Evolutionary conservation across 2,888 invertebrate genomes (phyloP).

Genomic region (Catocala sponsa): DNA sequence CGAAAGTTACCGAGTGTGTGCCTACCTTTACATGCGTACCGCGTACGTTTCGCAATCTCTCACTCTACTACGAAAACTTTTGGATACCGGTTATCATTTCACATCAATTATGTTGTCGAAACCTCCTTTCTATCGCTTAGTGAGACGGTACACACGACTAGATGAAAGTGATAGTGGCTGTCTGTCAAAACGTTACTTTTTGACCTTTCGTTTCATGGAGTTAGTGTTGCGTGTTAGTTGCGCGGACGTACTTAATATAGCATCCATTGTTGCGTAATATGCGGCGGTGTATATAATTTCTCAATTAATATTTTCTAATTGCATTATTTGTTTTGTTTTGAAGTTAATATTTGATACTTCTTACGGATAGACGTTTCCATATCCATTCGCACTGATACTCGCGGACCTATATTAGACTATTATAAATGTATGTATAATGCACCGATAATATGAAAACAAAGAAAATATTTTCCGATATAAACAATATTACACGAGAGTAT

Average conservation of each 20-base stretch:
- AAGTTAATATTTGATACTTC: no score
- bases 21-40: slow-evolving; percentile 67
- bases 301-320: no score
- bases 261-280: background rate
- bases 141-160: slow-evolving; percentile 22
- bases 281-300: no score
- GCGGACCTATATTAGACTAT: background rate
- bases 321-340: no score
- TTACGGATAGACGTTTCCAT: no score
- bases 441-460: slow-evolving; percentile 6
- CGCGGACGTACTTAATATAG: no score
- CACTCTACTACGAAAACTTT: slow-evolving; percentile 42
- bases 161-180: slow-evolving; percentile 69
- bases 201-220: background rate
- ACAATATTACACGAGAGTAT: background rate
- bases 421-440: background rate
- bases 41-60: slow-evolving; percentile 63
- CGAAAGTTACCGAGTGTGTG: slow-evolving; percentile 80
- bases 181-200: slow-evolving; percentile 13
- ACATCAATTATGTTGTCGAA: slow-evolving; percentile 32
- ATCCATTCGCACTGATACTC: background rate
- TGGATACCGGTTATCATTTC: slow-evolving; percentile 44
- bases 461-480: slow-evolving; percentile 6
- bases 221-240: no score
- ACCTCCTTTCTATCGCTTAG: slow-evolving; percentile 44